Evolutionary conservation across 2,888 invertebrate species (phyloP).

Genomic region (Caenorhabditis angaria): DNA sequence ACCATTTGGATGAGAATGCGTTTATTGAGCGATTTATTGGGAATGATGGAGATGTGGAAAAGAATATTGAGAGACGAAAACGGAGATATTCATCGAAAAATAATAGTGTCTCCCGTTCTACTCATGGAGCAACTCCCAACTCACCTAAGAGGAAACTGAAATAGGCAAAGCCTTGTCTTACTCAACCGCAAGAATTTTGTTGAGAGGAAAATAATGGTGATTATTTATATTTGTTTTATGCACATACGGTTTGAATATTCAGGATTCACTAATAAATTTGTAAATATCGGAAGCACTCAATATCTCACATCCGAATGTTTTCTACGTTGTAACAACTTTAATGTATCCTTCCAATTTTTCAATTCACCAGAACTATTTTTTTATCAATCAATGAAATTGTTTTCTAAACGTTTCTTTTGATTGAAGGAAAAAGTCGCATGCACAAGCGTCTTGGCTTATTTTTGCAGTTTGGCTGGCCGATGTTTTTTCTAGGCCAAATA

Average conservation of each 20-base stretch:
- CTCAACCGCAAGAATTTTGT: not conserved
- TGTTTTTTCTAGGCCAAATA: not conserved
- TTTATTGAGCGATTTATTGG: no score
- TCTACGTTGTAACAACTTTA: not conserved
- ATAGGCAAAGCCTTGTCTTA: not conserved
- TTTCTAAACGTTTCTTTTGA: no score
- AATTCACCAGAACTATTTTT: no score
- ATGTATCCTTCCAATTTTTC: no score
- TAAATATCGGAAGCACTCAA: not conserved
- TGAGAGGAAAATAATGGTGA: not conserved
- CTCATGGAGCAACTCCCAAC: not conserved
- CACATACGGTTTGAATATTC: not conserved
- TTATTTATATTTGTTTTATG: not conserved
- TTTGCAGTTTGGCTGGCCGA: not conserved
- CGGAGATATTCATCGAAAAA: no score
- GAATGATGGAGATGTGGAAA: no score
- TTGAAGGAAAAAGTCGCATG: no score
- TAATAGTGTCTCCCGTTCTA: not conserved
- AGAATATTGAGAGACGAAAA: no score
- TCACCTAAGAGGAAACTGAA: not conserved
- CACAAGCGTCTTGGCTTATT: no score
- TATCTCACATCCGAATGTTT: not conserved
- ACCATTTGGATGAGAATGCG: no score
- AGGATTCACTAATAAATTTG: not conserved
- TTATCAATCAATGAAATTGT: no score